Evolutionary conservation across 2,888 invertebrate species (phyloP).

Genomic region (Ecdyonurus torrentis): DNA sequence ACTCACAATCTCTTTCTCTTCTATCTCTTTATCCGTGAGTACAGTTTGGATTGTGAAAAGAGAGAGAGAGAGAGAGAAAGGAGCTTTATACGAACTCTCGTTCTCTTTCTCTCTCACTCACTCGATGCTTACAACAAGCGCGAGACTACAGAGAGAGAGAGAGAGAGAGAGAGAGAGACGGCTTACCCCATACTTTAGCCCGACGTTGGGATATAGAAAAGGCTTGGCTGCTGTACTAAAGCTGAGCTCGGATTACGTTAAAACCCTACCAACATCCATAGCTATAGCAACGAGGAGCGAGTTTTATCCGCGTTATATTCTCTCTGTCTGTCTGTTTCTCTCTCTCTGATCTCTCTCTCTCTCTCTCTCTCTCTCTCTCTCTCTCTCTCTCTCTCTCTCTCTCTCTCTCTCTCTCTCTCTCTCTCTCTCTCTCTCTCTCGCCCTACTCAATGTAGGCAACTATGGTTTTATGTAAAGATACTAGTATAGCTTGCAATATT

Average conservation of each 20-base stretch:
- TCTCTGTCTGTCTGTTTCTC: not conserved
- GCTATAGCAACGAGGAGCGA: not conserved
- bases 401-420: too few species aligned
- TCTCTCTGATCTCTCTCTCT: too few species aligned
- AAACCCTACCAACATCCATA: not conserved
- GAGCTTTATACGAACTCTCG: too few species aligned
- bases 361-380: too few species aligned
- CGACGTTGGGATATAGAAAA: not conserved
- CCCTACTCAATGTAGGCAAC: too few species aligned
- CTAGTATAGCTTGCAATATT: too few species aligned
- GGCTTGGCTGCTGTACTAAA: not conserved
- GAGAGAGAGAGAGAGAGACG: not conserved
- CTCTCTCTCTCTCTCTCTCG: too few species aligned
- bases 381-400: too few species aligned
- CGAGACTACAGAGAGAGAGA: not conserved
- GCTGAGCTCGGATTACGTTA: conserved; percentile 1
- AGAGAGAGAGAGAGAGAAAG: not conserved
- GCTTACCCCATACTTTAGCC: not conserved
- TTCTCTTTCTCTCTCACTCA: too few species aligned
- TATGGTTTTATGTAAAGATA: too few species aligned
- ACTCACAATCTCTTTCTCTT: not conserved
- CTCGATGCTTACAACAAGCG: too few species aligned
- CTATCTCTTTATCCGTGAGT: not conserved
- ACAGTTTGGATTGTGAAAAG: not conserved
- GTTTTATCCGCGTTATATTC: not conserved